Evolutionary conservation across 2,888 invertebrate species (phyloP).

Genomic region (Trilocha varians): DNA sequence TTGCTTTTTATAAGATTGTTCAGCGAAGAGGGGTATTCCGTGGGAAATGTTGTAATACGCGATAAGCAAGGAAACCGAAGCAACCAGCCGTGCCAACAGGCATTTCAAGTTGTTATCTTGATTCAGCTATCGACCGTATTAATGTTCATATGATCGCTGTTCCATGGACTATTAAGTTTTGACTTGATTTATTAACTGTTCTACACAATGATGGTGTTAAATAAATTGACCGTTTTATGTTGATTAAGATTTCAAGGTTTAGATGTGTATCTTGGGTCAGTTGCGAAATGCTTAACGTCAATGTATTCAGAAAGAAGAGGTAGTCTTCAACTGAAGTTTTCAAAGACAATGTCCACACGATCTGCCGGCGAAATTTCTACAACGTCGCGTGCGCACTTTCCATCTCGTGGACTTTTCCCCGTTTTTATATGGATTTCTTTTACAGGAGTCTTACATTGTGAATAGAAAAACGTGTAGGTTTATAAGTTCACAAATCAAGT

Average conservation of each 20-base stretch:
- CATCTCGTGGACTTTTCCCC: conserved; percentile 45
- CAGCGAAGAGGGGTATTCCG: background rate
- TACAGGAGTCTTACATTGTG: conserved; percentile 15
- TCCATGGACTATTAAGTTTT: background rate
- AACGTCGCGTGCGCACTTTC: conserved; percentile 52
- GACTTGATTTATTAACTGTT: too few species aligned
- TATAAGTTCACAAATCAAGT: background rate
- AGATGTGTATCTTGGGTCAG: background rate
- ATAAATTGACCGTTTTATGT: too few species aligned
- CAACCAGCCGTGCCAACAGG: background rate
- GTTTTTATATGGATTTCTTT: conserved; percentile 21
- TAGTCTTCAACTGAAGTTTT: background rate
- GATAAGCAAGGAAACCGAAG: background rate
- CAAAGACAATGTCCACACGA: conserved; percentile 18
- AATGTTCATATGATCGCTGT: background rate
- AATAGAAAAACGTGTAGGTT: conserved; percentile 2
- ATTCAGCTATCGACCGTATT: too few species aligned
- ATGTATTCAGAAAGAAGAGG: background rate
- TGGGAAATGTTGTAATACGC: background rate
- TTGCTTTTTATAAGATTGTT: background rate
- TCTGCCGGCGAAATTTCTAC: conserved; percentile 31
- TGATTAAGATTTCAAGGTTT: background rate
- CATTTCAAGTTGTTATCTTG: too few species aligned
- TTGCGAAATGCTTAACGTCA: too few species aligned
- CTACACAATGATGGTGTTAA: too few species aligned